Base-by-base conservation (phyloP, 1,140 invertebrate genomes). In the Penaeus vannamei region DNA sequence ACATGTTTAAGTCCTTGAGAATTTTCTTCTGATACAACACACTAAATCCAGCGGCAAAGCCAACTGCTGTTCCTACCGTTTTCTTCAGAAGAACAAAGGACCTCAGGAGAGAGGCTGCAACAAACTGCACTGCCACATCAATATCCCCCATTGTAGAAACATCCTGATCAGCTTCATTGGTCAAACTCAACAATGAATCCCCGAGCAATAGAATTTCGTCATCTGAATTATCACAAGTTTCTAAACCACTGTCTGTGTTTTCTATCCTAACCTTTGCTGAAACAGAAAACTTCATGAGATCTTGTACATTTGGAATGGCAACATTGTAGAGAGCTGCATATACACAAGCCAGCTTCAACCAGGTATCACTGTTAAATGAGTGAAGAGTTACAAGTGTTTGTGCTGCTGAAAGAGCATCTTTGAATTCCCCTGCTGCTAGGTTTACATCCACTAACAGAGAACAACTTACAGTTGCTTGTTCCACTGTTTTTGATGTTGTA, bases 271-370 rank as follows among this genome's bases (percentile, higher is more conserved):
- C 53, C 53, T 22, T 72, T 12, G 7, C 32, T 61, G 81, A 26
- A 61, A 17, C 5, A n/a, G 62, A 62, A 42, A 20, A 32, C 29
- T 14, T 10, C 19, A 87, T 17, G 46, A 69, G 80, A 53, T 69
- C 59, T 42, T 53, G 26, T 60, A 90, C 59, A 81, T 81, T 84
- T 29, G 83, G 61, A n/a, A 90, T 23, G 3, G 29, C 46, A 2
- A 90, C 59, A 12, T 66, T 61, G 61, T 85, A 69, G 3, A 80
- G 62, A 64, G 23, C 64, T 5, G 88, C 82, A 85, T 90, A 90
- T 20, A 62, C 60, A 66, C 46, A 85, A n/a, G 60, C 88, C 46
- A 90, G 88, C 81, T 90, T 90, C 42, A 90, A 64, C 88, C 88
- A 90, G 2, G 81, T 14, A 85, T 90, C 82, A 66, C 61, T 53